Base-by-base conservation (phyloP, 2,797 vertebrate species). In the Podargus strigoides region DNA sequence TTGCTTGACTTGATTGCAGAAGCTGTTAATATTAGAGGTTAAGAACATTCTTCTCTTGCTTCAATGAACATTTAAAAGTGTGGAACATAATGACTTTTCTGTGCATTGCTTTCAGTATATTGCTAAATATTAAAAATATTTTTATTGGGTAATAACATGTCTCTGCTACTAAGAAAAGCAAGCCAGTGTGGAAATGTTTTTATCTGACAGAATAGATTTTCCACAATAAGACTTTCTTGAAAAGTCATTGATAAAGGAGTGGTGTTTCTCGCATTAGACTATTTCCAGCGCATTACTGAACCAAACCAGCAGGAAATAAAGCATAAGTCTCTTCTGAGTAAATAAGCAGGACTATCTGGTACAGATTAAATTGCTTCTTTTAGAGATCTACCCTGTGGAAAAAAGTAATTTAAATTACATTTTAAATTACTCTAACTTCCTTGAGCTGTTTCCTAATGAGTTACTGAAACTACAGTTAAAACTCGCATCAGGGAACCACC, bases 371-470 rank as follows among this genome's bases (percentile, higher is more conserved):
- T 84, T 83, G 39, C 76, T 92, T 78, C 37, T 86, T 86, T 86
- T 62, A 79, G 42, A 69, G 36, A 69, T 32, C 18, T 72, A 84
- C 36, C 3, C 9, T 44, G 28, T 3, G 7, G 47, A 28, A 53
- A 79, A 77, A 68, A 69, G 36, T 2, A 59, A 68, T 9, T 32
- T 60, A 60, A 85, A 69, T 60, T 80, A 37, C 28, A 63, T 70
- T 85, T 93, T 34, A 87, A 87, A 94, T 94, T 59, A 55, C 34
- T 87, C 15, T 60, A 52, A 62, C 56, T 95, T 95, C 87, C 83
- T 90, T 58, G 69, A 84, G n/a, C 39, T 81, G n/a, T 82, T 94
- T 94, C 83, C 76, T 91, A 93, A 63, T 44, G 50, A 84, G 46
- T 88, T 90, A 81, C 34, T 0, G 27, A 66, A 91, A 87, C 69